phyloP scores from a whole-genome alignment of 2,113 vertebrate genomes.

The Petroica traversi region DNA sequence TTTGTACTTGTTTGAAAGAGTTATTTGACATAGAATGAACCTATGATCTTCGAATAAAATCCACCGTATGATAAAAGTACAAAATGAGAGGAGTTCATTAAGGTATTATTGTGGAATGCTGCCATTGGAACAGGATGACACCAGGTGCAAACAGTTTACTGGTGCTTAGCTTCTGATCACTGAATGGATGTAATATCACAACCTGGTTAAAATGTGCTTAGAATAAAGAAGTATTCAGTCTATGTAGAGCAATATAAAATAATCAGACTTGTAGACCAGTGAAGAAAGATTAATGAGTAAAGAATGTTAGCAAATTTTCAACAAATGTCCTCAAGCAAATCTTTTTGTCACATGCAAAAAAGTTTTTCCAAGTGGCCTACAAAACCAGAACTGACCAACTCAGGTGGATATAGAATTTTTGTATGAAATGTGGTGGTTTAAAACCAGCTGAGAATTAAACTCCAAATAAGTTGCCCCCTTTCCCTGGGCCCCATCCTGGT shows the following conservation, averaged over 20 bases:
- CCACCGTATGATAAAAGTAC: neutral
- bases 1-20: neutral
- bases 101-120: neutral
- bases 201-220: neutral
- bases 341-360: neutral
- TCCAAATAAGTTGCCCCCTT: neutral
- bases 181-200: neutral
- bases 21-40: neutral
- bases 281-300: neutral
- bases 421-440: neutral
- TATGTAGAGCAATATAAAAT: neutral
- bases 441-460: neutral
- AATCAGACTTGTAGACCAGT: neutral
- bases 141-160: neutral
- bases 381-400: neutral
- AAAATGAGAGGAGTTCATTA: neutral
- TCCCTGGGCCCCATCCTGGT: neutral
- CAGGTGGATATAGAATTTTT: neutral
- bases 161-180: neutral
- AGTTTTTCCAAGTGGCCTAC: neutral
- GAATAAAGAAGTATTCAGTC: neutral
- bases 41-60: neutral
- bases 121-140: neutral
- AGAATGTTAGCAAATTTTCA: neutral
- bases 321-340: neutral